phyloP scores from a whole-genome alignment of 2,113 vertebrate species.

The Cephalopholis sonnerati region DNA sequence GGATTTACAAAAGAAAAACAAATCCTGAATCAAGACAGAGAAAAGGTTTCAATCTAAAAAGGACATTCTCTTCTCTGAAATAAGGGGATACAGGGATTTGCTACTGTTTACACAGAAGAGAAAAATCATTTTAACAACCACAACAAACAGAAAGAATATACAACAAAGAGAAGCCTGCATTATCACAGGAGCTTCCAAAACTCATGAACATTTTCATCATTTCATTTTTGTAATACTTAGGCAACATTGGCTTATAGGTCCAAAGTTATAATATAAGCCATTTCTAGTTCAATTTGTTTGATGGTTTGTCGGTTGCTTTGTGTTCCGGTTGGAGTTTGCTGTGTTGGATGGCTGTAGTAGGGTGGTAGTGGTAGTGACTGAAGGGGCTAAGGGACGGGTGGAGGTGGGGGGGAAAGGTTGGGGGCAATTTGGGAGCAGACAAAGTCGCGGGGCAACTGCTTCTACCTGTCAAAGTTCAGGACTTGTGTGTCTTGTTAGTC shows the following conservation, averaged over 20 bases:
- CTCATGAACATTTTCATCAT: slow-evolving; percentile 92
- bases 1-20: slow-evolving; percentile 87
- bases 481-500: slow-evolving; percentile 99
- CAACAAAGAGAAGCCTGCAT: slow-evolving; percentile 85
- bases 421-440: slow-evolving; percentile 74
- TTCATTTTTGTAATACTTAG: slow-evolving; percentile 99
- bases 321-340: slow-evolving; percentile 90
- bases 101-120: slow-evolving; percentile 99
- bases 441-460: slow-evolving; percentile 72
- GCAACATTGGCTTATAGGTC: slow-evolving; percentile 99
- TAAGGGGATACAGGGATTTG: slow-evolving; percentile 84
- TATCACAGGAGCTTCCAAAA: slow-evolving; percentile 84
- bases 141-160: slow-evolving; percentile 86
- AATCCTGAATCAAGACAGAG: slow-evolving; percentile 87
- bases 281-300: slow-evolving; percentile 94
- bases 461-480: slow-evolving; percentile 89
- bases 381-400: slow-evolving; percentile 71
- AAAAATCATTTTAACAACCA: slow-evolving; percentile 92
- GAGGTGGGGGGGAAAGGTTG: slow-evolving; percentile 47
- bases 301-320: slow-evolving; percentile 87
- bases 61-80: slow-evolving; percentile 87
- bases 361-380: slow-evolving; percentile 80
- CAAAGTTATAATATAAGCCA: slow-evolving; percentile 99
- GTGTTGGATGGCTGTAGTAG: slow-evolving; percentile 91
- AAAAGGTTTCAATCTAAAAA: slow-evolving; percentile 86